phyloP scores from a whole-genome alignment of 2,113 vertebrate genomes.

The Ctenomys sociabilis region DNA sequence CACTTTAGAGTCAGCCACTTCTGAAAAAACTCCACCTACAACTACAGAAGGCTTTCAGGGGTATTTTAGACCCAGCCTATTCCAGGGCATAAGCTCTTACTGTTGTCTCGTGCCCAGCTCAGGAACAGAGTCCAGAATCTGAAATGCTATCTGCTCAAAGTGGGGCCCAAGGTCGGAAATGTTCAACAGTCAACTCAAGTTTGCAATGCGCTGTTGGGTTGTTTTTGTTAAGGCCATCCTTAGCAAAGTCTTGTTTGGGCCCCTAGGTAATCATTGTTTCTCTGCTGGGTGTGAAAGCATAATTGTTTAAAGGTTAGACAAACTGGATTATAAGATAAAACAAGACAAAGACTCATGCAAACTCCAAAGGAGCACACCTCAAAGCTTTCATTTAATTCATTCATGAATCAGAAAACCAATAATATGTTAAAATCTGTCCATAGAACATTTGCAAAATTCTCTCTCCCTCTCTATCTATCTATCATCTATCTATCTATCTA shows the following conservation, averaged over 20 bases:
- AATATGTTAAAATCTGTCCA: neutral
- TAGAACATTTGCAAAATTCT: too few species aligned
- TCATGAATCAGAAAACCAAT: slow-evolving; percentile 18
- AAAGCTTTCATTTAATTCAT: slow-evolving; percentile 34
- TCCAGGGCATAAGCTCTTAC: neutral
- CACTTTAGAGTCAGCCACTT: neutral
- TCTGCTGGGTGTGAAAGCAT: neutral
- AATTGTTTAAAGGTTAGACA: slow-evolving; percentile 47
- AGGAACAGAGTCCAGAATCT: neutral
- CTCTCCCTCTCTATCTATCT: too few species aligned
- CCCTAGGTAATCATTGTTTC: neutral
- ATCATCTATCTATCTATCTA: too few species aligned
- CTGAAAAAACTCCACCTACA: neutral
- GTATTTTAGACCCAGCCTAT: neutral
- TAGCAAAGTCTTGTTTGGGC: neutral
- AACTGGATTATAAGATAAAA: slow-evolving; percentile 22
- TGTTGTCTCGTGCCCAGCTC: neutral
- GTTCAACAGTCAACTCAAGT: neutral
- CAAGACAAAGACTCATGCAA: neutral
- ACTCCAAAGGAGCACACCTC: neutral
- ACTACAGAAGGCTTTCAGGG: neutral
- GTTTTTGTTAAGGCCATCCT: slow-evolving; percentile 16
- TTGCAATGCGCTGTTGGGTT: neutral
- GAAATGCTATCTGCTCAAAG: neutral
- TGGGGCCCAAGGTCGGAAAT: neutral